phyloP scores from a whole-genome alignment of 2,797 vertebrate genomes.

The Spondyliosoma cantharus region DNA sequence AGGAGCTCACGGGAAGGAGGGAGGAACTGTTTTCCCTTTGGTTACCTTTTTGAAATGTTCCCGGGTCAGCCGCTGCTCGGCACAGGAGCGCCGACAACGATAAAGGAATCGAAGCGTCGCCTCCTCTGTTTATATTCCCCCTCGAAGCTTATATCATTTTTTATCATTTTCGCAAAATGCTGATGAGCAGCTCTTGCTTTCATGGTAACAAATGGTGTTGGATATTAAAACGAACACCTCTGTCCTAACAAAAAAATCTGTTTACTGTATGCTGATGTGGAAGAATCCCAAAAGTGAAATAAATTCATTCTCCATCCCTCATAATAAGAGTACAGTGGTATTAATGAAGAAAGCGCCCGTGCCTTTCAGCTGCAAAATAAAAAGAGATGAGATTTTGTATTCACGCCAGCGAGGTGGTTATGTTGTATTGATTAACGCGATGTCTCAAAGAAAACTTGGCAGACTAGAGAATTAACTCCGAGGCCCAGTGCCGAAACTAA shows the following conservation, averaged over 20 bases:
- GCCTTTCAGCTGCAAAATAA: constrained; percentile 25
- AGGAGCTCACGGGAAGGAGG: constrained; percentile 4
- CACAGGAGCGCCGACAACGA: constrained; percentile 26
- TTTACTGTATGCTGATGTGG: constrained; percentile 71
- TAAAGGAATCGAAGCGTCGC: constrained; percentile 39
- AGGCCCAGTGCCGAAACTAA: no score
- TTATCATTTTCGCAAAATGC: constrained; percentile 76
- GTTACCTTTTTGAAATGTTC: constrained; percentile 44
- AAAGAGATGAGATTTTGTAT: background rate
- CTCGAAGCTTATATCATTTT: constrained; percentile 61
- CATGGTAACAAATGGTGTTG: constrained; percentile 72
- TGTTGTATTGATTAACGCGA: background rate
- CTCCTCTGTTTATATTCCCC: constrained; percentile 55
- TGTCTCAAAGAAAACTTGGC: background rate
- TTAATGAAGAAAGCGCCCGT: constrained; percentile 61
- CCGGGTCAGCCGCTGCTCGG: constrained; percentile 20
- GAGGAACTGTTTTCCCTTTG: constrained; percentile 4
- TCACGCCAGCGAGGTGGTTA: background rate
- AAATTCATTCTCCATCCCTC: constrained; percentile 64
- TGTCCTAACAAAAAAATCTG: constrained; percentile 68
- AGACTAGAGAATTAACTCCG: no score
- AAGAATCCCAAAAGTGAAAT: constrained; percentile 64
- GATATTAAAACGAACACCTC: constrained; percentile 78
- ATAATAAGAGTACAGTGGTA: constrained; percentile 57
- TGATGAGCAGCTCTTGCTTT: constrained; percentile 67